These are phyloP conservation scores for Antitype chi DNA, from an alignment of 2,888 invertebrate species.

Conservation along the genomic window DNA sequence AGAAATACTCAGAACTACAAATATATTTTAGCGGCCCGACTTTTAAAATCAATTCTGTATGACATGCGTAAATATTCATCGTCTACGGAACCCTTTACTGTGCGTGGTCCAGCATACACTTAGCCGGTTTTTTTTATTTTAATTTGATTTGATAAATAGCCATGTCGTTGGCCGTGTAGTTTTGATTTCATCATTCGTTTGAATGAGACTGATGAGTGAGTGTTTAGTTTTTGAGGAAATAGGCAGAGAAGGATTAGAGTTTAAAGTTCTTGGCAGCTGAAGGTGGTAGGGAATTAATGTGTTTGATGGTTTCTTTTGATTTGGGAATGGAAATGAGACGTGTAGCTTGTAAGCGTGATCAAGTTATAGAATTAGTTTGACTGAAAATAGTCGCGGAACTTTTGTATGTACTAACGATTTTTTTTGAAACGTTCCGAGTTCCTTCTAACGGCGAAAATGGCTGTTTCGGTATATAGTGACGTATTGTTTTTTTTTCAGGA, in stretches of 20 bases:
- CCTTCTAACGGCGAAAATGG: background rate
- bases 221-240: conserved; percentile 36
- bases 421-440: background rate
- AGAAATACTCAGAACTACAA: background rate
- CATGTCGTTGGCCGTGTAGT: conserved; percentile 44
- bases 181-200: conserved; percentile 62
- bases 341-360: background rate
- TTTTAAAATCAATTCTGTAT: background rate
- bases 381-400: conserved; percentile 7
- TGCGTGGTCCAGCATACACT: background rate
- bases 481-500: background rate
- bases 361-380: background rate
- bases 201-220: conserved; percentile 39
- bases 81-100: background rate
- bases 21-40: background rate
- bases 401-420: no score
- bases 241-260: conserved; percentile 30
- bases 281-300: conserved; percentile 1
- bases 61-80: background rate
- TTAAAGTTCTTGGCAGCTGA: conserved; percentile 24
- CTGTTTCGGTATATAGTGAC: background rate
- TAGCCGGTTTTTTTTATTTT: conserved; percentile 8
- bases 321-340: background rate
- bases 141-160: conserved; percentile 63
- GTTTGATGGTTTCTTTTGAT: conserved; percentile 17